A percentile compares a stretch with the other conserved stretches of the same genome.
These are phyloP conservation scores for Picus viridis DNA, from an alignment of 2,797 vertebrate genomes.

Conservation along the genomic window DNA sequence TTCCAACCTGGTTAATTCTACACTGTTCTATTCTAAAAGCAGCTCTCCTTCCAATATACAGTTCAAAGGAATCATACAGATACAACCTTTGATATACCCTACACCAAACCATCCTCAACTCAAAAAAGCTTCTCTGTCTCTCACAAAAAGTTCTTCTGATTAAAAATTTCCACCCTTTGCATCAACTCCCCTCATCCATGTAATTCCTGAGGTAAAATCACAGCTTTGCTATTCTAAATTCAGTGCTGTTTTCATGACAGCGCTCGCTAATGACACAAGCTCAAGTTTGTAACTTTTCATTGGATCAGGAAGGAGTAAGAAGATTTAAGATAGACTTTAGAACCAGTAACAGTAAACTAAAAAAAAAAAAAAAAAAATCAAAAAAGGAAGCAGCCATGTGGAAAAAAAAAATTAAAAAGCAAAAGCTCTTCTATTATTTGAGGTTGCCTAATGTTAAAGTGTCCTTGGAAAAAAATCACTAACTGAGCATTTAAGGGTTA, in stretches of 20 bases:
- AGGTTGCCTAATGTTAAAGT: not conserved
- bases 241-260: not conserved
- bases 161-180: not conserved
- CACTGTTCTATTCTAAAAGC: not conserved
- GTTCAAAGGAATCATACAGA: not conserved
- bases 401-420: not conserved
- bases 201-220: constrained; percentile 10
- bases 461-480: not conserved
- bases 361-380: constrained; percentile 45
- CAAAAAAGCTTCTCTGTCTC: not conserved
- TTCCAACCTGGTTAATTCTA: too few relatives aligned
- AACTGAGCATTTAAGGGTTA: not conserved
- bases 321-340: not conserved
- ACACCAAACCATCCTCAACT: not conserved
- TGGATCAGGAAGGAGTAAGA: not conserved
- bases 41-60: not conserved
- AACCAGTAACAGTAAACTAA: not conserved
- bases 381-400: not conserved
- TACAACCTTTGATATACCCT: not conserved
- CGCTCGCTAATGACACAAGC: not conserved
- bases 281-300: not conserved
- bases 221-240: not conserved
- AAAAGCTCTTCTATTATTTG: not conserved
- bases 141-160: not conserved
- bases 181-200: not conserved